Evolutionary conservation across 2,113 vertebrate genomes (phyloP), one percentile per base, ranked within the genome.

Genomic region (Ctenodactylus gundi): DNA sequence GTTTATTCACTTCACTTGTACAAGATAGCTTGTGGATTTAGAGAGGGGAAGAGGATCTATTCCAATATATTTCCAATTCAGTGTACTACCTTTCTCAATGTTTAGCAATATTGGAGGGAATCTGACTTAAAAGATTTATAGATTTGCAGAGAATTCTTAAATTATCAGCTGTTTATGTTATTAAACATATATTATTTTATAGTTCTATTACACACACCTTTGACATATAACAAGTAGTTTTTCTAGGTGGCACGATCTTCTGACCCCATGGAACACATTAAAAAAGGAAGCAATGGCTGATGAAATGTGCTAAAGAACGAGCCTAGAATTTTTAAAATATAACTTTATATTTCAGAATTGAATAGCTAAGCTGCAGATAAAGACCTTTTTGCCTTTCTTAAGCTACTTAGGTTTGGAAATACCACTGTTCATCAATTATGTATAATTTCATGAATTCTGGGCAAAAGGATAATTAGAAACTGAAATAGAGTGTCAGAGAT

Each of bases 1-100:
- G 87, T 90, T 97, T 97, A 96, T 97, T 97, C 95, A 95, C 92
- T 97, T 98, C 95, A 97, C 92, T 90, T 77, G n/a, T 92, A 84
- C 77, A 85, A 85, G 65, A 96, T 93, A 96, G 90, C 87, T 97
- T 93, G 73, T 44, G 93, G 49, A 77, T 75, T 57, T 84, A 78
- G n/a, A 41, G 23, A 9, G 13, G 31, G 73, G 85, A 49, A 70
- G 81, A 88, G 94, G 18, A 0, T 55, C 6, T 85, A 70, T 96
- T 95, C 68, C 49, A 94, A 67, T 82, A 95, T 93, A 82, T 92
- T 51, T 95, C 70, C 53, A 70, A 81, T 91, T 96, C 46, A 94
- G 80, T 89, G 4, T 93, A 46, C 85, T 80, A 57, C 18, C 36
- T 73, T 91, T 11, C 27, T 27, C 25, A 67, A 36, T 91, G 80